phyloP scores from a whole-genome alignment of 1,140 invertebrate genomes.

The Antheraea pernyi region DNA sequence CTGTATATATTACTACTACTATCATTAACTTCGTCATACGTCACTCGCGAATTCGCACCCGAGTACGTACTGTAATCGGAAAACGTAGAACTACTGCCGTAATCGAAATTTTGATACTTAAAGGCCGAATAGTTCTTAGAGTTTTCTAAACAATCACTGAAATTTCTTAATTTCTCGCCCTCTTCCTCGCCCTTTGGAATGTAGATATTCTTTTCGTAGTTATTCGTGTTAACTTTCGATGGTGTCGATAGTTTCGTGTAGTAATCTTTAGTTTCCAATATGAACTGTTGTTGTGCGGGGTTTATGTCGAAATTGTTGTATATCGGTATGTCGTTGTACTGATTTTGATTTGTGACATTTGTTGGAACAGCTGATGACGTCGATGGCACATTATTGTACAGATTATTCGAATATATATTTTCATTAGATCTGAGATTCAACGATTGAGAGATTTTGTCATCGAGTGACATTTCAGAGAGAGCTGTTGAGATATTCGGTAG shows the following conservation, averaged over 20 bases:
- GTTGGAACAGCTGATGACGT: slow-evolving; percentile 27
- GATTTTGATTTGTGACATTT: slow-evolving; percentile 23
- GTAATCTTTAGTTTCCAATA: slow-evolving; percentile 64
- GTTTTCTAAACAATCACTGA: slow-evolving; percentile 61
- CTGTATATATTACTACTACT: slow-evolving; percentile 59
- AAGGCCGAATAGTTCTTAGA: slow-evolving; percentile 67
- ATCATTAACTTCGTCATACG: slow-evolving; percentile 61
- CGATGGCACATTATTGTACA: slow-evolving; percentile 25
- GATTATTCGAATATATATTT: slow-evolving; percentile 49
- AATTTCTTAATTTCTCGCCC: slow-evolving; percentile 58
- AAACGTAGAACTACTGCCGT: slow-evolving; percentile 36
- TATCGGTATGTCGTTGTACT: slow-evolving; percentile 50
- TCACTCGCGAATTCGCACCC: slow-evolving; percentile 35
- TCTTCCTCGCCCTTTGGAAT: slow-evolving; percentile 50
- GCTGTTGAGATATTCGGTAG: not conserved
- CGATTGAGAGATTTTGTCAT: slow-evolving; percentile 70
- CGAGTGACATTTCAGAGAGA: slow-evolving; percentile 63
- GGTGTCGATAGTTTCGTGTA: slow-evolving; percentile 61
- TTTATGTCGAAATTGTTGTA: slow-evolving; percentile 66
- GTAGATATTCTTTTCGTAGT: slow-evolving; percentile 70
- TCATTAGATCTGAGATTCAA: slow-evolving; percentile 67
- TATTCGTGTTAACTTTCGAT: slow-evolving; percentile 34
- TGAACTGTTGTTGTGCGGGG: slow-evolving; percentile 54
- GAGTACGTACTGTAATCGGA: slow-evolving; percentile 31
- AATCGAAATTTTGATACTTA: slow-evolving; percentile 66